Base-by-base conservation (phyloP, 2,888 invertebrate genomes). In the Fissipunctia ypsillon region DNA sequence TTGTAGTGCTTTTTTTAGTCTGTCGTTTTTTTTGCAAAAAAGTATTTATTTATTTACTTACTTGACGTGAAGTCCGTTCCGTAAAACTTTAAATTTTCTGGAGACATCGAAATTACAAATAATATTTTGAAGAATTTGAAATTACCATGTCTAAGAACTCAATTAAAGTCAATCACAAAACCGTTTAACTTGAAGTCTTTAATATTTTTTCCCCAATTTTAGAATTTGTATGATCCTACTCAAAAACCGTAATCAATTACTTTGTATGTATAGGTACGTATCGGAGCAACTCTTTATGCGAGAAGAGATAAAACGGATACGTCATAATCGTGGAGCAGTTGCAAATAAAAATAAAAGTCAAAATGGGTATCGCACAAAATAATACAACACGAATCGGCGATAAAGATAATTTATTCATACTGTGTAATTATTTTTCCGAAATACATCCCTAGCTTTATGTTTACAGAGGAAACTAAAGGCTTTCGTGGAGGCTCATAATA, bases 361-460 rank as follows among this genome's bases (percentile, higher is more conserved):
- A 86, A 85, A 79, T 63, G 73, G 74, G 84, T 77, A 84, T 81
- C 84, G 79, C 66, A 80, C 84, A 87, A 88, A 90, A 90, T 87
- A 88, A 86, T 84, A 81, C 78, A 84, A 74, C 80, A 74, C 72
- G 81, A 86, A 88, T 88, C 73, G 84, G 66, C 81, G 69, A 86
- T 88, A 87, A 87, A 84, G 75, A 83, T 89, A 89, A 87, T 88
- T 79, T 87, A 89, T 90, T 89, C 88, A 88, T 86, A 81, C 79
- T 74, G 69, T 74, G 84, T 88, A 89, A 90, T 91, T 90, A 90
- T 90, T 90, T 88, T 89, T 88, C 85, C 80, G 63, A 79, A 89
- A 87, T 86, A 82, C 78, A 60, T 73, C 79, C 41, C 79, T 78
- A 82, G 78, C 81, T 89, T 85, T 84, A 86, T 86, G 81, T 88